Conservation (phyloP, 2,797 vertebrate species). For the Cygnus olor region DNA sequence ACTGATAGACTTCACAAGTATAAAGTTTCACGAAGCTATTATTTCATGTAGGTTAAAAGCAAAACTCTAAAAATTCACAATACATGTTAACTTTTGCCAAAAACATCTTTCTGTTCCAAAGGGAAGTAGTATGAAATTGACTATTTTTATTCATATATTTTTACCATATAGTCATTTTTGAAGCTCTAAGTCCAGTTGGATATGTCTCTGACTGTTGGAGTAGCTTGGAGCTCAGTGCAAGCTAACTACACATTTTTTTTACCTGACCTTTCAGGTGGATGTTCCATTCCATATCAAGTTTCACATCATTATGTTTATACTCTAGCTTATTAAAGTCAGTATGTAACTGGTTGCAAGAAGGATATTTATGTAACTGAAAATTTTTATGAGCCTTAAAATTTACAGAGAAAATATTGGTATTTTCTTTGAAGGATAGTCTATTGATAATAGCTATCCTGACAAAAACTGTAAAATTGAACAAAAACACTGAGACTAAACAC, state of each 20-base stretch:
- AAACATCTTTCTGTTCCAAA: background rate
- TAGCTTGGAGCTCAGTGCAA: background rate
- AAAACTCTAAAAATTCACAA: background rate
- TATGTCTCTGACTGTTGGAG: background rate
- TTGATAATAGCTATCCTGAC: background rate
- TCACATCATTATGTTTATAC: background rate
- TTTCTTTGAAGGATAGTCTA: background rate
- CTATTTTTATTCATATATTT: background rate
- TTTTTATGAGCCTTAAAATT: background rate
- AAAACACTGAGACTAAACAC: background rate
- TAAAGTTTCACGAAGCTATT: background rate
- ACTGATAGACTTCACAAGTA: background rate
- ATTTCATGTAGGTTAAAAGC: background rate
- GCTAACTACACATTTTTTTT: background rate
- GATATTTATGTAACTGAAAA: background rate
- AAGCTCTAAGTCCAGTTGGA: background rate
- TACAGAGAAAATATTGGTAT: background rate
- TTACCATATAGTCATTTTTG: background rate
- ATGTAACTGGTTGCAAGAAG: background rate
- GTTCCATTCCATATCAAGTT: background rate
- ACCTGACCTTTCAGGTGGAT: background rate
- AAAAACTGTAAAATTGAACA: background rate
- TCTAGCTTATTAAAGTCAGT: background rate
- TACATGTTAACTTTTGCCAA: background rate
- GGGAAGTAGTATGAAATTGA: background rate